phyloP scores from a whole-genome alignment of 1,140 invertebrate species.

The Hyles euphorbiae region DNA sequence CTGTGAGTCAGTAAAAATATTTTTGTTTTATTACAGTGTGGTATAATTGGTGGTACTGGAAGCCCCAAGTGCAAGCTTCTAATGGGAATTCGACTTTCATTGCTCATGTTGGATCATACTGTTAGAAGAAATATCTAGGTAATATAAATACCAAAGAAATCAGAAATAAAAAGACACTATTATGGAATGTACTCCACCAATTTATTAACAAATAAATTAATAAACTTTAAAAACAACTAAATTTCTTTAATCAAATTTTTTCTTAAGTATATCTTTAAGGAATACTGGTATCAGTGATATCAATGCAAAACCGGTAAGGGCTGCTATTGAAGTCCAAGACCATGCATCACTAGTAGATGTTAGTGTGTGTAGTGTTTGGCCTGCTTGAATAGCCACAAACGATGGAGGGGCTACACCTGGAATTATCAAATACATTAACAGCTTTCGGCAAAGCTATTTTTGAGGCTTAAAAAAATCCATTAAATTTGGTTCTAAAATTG shows the following conservation, averaged over 20 bases:
- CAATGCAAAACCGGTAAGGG: conserved; percentile 86
- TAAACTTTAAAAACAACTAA: conserved; percentile 25
- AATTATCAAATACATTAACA: conserved; percentile 44
- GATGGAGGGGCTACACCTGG: conserved; percentile 97
- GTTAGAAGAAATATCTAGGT: conserved; percentile 53
- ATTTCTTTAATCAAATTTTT: conserved; percentile 84
- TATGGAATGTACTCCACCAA: conserved; percentile 61
- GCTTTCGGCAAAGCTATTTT: no score
- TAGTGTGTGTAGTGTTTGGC: conserved; percentile 95
- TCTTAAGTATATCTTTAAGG: conserved; percentile 88
- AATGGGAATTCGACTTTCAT: conserved; percentile 78
- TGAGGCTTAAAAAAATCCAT: no score
- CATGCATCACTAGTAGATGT: conserved; percentile 93
- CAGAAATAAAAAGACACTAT: conserved; percentile 26
- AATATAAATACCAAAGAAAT: conserved; percentile 2
- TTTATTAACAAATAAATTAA: conserved; percentile 57
- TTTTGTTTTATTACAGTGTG: conserved; percentile 79
- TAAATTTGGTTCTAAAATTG: no score
- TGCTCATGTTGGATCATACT: conserved; percentile 83
- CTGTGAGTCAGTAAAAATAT: conserved; percentile 6
- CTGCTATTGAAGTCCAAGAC: conserved; percentile 89
- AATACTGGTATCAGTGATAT: conserved; percentile 94
- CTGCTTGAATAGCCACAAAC: conserved; percentile 97
- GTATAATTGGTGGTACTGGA: conserved; percentile 92
- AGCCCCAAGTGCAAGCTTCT: conserved; percentile 79